Evolutionary conservation across 2,113 vertebrate genomes (phyloP).

Genomic region (Heterochromis multidens): DNA sequence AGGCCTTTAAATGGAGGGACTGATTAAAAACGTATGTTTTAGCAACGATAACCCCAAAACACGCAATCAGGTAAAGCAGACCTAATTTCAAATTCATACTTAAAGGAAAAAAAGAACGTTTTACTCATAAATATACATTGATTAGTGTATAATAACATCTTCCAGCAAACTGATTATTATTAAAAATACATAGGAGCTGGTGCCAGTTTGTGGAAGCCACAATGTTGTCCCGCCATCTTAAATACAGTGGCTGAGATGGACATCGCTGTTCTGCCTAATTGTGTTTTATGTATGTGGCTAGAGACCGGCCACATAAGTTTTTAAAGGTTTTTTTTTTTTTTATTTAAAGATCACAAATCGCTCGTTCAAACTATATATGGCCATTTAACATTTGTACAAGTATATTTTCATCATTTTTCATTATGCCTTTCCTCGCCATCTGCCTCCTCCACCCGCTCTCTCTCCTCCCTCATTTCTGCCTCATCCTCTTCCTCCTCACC

Average conservation of each 20-base stretch:
- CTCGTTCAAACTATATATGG: not conserved
- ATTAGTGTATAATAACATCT: not conserved
- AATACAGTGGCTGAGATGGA: no score
- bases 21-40: not conserved
- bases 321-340: not conserved
- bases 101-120: not conserved
- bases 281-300: not conserved
- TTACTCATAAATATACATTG: not conserved
- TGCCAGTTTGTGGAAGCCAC: not conserved
- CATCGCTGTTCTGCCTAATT: not conserved
- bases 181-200: no score
- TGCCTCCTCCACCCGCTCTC: not conserved
- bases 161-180: no score
- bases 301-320: not conserved
- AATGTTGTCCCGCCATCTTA: no score
- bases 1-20: not conserved
- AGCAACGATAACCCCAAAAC: not conserved
- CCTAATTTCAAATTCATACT: not conserved
- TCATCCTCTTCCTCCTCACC: not conserved
- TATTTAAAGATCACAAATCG: not conserved
- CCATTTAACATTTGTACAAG: no score
- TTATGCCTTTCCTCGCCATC: not conserved
- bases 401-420: not conserved
- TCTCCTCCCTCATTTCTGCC: not conserved
- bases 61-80: fast-evolving